Evolutionary conservation across 2,797 vertebrate species (phyloP), one percentile per base, ranked within the genome.

Genomic region (Falco columbarius): DNA sequence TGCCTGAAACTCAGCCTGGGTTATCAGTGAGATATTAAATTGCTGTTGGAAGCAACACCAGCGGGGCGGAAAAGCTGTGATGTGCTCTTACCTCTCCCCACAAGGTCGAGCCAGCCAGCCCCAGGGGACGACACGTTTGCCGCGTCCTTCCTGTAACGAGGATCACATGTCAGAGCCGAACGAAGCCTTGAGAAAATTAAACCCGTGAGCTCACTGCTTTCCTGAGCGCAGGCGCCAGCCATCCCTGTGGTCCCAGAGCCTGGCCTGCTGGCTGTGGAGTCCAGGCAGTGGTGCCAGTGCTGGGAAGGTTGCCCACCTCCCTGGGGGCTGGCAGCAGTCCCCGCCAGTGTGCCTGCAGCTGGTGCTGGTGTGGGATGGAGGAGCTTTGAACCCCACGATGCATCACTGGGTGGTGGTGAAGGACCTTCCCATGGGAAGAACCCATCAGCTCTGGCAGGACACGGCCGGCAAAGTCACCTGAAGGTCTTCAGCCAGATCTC

Each of bases 51-150:
- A 97, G 94, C 49, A 49, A 68, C 95, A 89, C 91, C 91, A 66
- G 93, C 1, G 5, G 84, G 93, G 86, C 9, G 51, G 93, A 89
- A 92, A 94, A 94, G 93, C 94, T 13, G 3, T 32, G 81, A 88
- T 79, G 93, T 89, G 91, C 93, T 95, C 94, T 95, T 95, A 86
- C 93, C 94, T 96, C 96, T 93, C 86, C 94, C 91, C 96, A 84
- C 95, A 97, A 96, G 95, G 95, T 96, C 93, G 62, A 95, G 94
- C 3, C 89, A 89, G 92, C n/a, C 92, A 56, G 91, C 93, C 96
- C 94, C 71, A 1, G 70, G 96, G 95, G 95, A 95, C 51, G 3
- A 44, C 8, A 49, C 47, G 42, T 29, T 94, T 63, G 83, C 86
- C 6, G 30, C 74, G 73, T 96, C 95, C 95, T 95, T 95, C 96